Percentiles rank a stretch among this genome's conserved stretches.
Evolutionary conservation across 2,113 vertebrate genomes (phyloP).

Genomic region (Coryphaenoides rupestris): DNA sequence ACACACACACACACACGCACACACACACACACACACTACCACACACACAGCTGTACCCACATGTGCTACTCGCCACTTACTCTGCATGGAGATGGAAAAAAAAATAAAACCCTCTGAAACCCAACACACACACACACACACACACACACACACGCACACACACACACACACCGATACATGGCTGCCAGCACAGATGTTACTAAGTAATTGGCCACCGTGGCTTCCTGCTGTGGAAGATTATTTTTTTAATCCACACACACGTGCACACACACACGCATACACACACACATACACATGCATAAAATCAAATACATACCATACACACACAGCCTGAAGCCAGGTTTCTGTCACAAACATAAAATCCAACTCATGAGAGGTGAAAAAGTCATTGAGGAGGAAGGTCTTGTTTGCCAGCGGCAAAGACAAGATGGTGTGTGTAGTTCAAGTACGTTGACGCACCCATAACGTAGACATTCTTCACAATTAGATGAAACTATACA

Average conservation of each 20-base stretch:
- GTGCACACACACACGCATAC: constrained; percentile 11
- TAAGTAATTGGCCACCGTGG: constrained; percentile 72
- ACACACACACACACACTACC: neutral
- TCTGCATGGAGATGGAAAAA: constrained; percentile 54
- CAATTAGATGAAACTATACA: too few relatives aligned
- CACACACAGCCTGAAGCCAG: too few relatives aligned
- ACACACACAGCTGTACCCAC: constrained; percentile 2
- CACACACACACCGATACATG: constrained; percentile 51
- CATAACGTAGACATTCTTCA: too few relatives aligned
- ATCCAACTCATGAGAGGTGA: too few relatives aligned
- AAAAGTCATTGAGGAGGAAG: too few relatives aligned
- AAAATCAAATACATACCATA: too few relatives aligned
- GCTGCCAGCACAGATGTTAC: constrained; percentile 68
- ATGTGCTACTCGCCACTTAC: constrained; percentile 43
- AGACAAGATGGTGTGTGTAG: too few relatives aligned
- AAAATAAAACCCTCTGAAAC: constrained; percentile 53
- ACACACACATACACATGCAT: too few relatives aligned
- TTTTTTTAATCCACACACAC: constrained; percentile 23
- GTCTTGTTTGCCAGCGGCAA: too few relatives aligned
- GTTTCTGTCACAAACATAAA: too few relatives aligned
- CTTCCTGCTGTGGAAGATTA: constrained; percentile 66
- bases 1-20: neutral
- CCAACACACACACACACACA: constrained; percentile 20
- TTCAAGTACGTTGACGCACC: too few relatives aligned
- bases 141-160: constrained; percentile 30